These are phyloP conservation scores for Euleptes europaea DNA, from an alignment of 2,113 vertebrate species.

Conservation along the genomic window DNA sequence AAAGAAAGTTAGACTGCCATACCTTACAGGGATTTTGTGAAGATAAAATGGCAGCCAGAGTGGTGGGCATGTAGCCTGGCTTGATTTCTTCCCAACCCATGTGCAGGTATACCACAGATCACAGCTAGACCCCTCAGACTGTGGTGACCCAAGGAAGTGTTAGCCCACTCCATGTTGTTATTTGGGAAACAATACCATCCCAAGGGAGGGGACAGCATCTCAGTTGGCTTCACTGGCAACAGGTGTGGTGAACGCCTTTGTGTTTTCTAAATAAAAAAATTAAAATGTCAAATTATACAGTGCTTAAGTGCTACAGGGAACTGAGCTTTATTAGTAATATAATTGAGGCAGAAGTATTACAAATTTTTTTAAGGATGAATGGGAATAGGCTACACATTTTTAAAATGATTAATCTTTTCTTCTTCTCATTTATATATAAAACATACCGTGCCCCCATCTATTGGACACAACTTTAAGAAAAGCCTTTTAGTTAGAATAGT, in stretches of 20 bases:
- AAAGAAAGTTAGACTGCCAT: not conserved
- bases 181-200: too few relatives aligned
- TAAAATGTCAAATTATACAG: not conserved
- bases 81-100: too few relatives aligned
- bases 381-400: not conserved
- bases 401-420: not conserved
- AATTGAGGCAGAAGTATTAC: too few relatives aligned
- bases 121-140: too few relatives aligned
- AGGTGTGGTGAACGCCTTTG: not conserved
- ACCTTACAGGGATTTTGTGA: not conserved
- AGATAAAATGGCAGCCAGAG: not conserved
- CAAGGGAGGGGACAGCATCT: too few relatives aligned
- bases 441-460: not conserved
- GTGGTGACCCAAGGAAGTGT: too few relatives aligned
- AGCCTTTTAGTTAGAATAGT: not conserved
- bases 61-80: not conserved
- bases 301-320: not conserved
- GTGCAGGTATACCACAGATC: too few relatives aligned
- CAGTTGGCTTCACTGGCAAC: too few relatives aligned
- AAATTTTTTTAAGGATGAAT: not conserved
- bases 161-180: too few relatives aligned
- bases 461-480: not conserved
- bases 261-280: slow-evolving; percentile 4
- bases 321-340: not conserved
- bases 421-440: not conserved